A percentile compares a stretch with the other conserved stretches of the same genome.
phyloP scores from a whole-genome alignment of 2,888 invertebrate genomes.

The Nasonia oneida region DNA sequence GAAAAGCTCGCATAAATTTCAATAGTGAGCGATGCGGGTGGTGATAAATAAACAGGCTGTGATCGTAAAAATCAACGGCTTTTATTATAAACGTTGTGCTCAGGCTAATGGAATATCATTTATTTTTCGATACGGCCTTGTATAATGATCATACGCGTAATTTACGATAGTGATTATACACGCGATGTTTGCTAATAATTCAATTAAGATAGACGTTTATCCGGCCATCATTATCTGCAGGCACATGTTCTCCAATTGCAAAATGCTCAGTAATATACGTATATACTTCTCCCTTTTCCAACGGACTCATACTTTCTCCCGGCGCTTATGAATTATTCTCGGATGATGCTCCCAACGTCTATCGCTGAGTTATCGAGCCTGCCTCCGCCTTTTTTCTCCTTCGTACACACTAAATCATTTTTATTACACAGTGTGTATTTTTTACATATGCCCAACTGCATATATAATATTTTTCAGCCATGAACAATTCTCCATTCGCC shows the following conservation, averaged over 20 bases:
- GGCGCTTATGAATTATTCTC: constrained; percentile 12
- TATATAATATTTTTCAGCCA: too few relatives aligned
- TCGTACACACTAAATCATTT: neutral
- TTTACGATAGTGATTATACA: too few relatives aligned
- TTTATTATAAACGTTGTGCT: neutral
- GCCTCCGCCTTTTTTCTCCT: neutral
- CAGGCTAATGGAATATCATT: neutral
- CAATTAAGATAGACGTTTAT: too few relatives aligned
- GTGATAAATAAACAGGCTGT: too few relatives aligned
- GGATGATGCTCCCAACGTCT: neutral
- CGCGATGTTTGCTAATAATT: too few relatives aligned
- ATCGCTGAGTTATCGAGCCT: neutral
- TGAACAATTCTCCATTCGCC: too few relatives aligned
- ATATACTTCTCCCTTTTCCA: neutral
- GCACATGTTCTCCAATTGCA: neutral
- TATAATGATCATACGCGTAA: too few relatives aligned
- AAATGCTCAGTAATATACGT: neutral
- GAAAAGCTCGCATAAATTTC: too few relatives aligned
- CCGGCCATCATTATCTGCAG: too few relatives aligned
- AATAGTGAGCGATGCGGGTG: too few relatives aligned
- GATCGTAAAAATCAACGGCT: too few relatives aligned
- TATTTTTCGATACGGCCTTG: neutral
- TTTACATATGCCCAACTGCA: neutral
- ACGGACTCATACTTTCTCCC: neutral
- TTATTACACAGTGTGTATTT: neutral